These are phyloP conservation scores for Psittacula echo DNA, from an alignment of 2,797 vertebrate genomes.

Conservation along the genomic window DNA sequence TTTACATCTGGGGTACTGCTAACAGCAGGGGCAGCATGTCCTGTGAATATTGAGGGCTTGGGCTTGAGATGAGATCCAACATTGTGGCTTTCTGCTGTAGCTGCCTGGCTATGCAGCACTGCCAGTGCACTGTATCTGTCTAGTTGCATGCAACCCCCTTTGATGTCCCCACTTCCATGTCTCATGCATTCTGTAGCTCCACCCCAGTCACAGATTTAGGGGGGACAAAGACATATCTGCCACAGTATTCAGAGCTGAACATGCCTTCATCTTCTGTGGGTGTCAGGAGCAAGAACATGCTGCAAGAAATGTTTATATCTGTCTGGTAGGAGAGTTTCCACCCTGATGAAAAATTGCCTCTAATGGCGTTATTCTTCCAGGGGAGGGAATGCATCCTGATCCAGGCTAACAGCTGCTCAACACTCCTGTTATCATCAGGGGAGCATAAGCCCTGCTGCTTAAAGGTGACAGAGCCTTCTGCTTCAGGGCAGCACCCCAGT, in stretches of 20 bases:
- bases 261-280: rapidly evolving
- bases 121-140: background rate
- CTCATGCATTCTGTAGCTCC: background rate
- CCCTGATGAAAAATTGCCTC: background rate
- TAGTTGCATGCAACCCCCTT: background rate
- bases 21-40: background rate
- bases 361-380: background rate
- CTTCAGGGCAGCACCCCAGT: background rate
- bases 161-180: background rate
- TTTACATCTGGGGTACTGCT: background rate
- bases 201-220: background rate
- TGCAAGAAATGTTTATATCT: background rate
- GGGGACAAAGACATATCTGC: background rate
- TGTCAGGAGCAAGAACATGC: background rate
- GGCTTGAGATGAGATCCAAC: background rate
- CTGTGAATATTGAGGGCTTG: background rate
- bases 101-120: background rate
- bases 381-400: background rate
- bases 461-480: background rate
- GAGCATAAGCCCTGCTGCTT: background rate
- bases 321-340: background rate
- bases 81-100: background rate
- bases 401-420: background rate
- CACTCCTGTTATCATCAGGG: background rate
- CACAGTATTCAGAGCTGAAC: background rate